Conservation (phyloP, 2,113 vertebrate genomes). For the Pseudonaja textilis region DNA sequence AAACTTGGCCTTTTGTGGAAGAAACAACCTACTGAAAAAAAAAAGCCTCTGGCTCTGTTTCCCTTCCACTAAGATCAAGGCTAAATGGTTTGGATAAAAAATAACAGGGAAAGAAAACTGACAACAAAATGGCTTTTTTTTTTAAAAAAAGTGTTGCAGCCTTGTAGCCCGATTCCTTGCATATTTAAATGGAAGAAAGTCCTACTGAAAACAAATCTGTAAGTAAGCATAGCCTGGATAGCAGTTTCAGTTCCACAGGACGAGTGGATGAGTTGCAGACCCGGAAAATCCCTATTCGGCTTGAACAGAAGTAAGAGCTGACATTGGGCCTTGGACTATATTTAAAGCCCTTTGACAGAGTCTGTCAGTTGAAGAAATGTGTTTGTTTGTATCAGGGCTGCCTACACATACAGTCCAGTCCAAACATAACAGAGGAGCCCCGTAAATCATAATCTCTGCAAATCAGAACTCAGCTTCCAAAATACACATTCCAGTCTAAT, state of each 20-base stretch:
- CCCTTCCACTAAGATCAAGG: constrained; percentile 44
- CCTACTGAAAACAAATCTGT: not conserved
- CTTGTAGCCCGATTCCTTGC: not conserved
- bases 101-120: constrained; percentile 43
- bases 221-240: not conserved
- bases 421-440: not conserved
- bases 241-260: not conserved
- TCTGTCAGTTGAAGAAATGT: constrained; percentile 19
- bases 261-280: constrained; percentile 14
- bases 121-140: constrained; percentile 11
- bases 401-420: not conserved
- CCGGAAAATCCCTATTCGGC: constrained; percentile 12
- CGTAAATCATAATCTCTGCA: not conserved
- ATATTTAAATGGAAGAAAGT: not conserved
- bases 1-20: constrained; percentile 50
- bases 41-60: constrained; percentile 44
- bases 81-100: constrained; percentile 37
- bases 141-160: not conserved
- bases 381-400: constrained; percentile 21
- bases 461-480: not conserved
- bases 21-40: constrained; percentile 55
- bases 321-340: constrained; percentile 30
- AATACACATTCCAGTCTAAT: not conserved
- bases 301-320: constrained; percentile 8
- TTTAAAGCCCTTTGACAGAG: constrained; percentile 22